phyloP scores from a whole-genome alignment of 2,113 vertebrate species.

The Prionailurus viverrinus region DNA sequence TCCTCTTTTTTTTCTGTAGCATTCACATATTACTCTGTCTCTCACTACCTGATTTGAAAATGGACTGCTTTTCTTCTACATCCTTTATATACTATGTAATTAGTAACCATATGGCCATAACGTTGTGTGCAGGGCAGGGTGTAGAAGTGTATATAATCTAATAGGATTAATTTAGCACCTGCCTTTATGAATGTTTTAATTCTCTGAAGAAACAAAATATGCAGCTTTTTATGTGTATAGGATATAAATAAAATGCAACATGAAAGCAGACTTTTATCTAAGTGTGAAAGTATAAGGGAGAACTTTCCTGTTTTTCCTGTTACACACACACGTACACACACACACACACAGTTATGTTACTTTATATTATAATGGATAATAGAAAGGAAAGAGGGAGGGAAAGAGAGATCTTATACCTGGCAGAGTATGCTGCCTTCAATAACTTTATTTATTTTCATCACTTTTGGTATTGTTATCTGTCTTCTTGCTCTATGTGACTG shows the following conservation, averaged over 20 bases:
- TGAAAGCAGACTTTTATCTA: constrained; percentile 23
- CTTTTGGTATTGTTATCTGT: neutral
- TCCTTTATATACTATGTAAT: neutral
- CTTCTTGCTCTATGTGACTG: neutral
- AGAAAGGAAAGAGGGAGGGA: constrained; percentile 37
- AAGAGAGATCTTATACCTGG: neutral
- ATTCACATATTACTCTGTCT: neutral
- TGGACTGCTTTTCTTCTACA: neutral
- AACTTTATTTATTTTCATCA: neutral
- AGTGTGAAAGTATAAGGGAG: neutral
- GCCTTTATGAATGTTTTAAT: constrained; percentile 31
- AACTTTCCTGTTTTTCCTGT: neutral
- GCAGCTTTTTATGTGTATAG: neutral
- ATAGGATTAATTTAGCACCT: neutral
- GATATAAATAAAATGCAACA: neutral
- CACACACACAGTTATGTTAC: neutral
- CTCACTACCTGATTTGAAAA: neutral
- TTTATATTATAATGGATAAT: neutral
- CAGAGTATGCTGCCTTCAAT: neutral
- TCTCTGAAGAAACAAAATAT: neutral
- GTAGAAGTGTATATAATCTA: neutral
- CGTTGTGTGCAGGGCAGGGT: neutral
- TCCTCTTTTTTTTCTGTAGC: neutral
- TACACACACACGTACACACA: neutral
- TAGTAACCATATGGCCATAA: neutral